Base-by-base conservation (phyloP, 1,140 invertebrate species). In the Dreissena polymorpha region DNA sequence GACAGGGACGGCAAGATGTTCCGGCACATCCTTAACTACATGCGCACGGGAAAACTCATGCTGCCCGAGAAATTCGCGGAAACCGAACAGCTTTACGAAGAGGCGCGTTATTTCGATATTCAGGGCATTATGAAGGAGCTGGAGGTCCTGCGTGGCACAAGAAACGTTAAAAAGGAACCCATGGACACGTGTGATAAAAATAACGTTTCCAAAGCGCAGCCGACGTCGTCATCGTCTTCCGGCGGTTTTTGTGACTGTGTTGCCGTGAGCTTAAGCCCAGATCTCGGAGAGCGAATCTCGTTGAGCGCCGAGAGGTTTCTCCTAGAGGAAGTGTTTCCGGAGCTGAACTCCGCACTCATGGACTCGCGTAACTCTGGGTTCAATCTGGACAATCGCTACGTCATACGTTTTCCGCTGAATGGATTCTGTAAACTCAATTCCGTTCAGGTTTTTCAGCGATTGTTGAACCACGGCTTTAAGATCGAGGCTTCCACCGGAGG, bases 1-100 rank as follows among this genome's bases (percentile, higher is more conserved):
- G 98, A 99, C 93, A 95, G 98, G 82, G 97, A 99, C 90, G 97
- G 97, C 0, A 96, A 96, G 69, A 98, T 98, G 97, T 99, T 99
- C 93, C 95, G 98, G 23, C 97, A 99, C 92, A 97, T 99, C 89
- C 94, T 99, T 29, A 99, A 99, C 94, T 99, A 97, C 93, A 96
- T 99, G 95, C 95, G 98, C 87, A 98, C 98, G 92, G 96, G 96
- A 53, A 95, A 95, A 88, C 94, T 99, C 60, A 93, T 97, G 67
- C 95, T 99, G 89, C 97, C 98, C 0, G 95, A 96, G 7, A 95
- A 97, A 91, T 99, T 98, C 92, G 93, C 95, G 14, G 97, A 99
- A 91, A 93, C 97, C 65, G 97, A 99, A 87, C 94, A 99, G 63
- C 94, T 99, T n/a, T 93, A 97, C 18, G 97, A 98, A 89, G 98